Percentiles rank a stretch among this genome's conserved stretches.
phyloP scores from a whole-genome alignment of 2,888 invertebrate species.

The Agrotis puta region DNA sequence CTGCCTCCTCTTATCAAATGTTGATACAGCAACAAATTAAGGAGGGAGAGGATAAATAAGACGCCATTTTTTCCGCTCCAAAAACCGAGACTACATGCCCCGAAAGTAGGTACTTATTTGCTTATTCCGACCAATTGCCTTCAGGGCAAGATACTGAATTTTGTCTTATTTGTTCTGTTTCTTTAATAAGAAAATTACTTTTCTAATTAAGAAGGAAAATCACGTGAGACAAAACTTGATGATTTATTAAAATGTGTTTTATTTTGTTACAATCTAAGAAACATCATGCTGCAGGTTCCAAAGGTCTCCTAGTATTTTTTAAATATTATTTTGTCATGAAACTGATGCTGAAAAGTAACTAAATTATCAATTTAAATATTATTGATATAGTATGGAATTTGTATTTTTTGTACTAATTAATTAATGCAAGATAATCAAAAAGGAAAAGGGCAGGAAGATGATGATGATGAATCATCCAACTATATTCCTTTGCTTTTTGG shows the following conservation, averaged over 20 bases:
- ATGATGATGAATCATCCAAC: too few relatives aligned
- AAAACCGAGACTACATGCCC: slow-evolving; percentile 53
- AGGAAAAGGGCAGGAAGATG: too few relatives aligned
- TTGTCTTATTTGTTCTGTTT: slow-evolving; percentile 32
- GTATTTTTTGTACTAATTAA: too few relatives aligned
- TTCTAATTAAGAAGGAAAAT: slow-evolving; percentile 28
- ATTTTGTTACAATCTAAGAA: too few relatives aligned
- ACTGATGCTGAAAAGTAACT: too few relatives aligned
- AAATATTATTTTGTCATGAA: too few relatives aligned
- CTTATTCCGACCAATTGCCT: slow-evolving; percentile 48
- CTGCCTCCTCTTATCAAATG: slow-evolving; percentile 9
- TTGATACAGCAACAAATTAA: slow-evolving; percentile 42
- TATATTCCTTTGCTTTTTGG: too few relatives aligned
- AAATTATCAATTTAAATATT: too few relatives aligned
- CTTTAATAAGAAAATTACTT: slow-evolving; percentile 23
- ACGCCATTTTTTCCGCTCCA: slow-evolving; percentile 59
- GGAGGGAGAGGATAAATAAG: slow-evolving; percentile 29
- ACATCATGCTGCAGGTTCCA: too few relatives aligned
- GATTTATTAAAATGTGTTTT: neutral
- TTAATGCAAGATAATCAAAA: too few relatives aligned
- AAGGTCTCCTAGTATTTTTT: too few relatives aligned
- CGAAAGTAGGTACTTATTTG: slow-evolving; percentile 36
- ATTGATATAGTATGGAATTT: too few relatives aligned
- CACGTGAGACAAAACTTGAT: slow-evolving; percentile 12
- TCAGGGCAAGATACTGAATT: slow-evolving; percentile 26